Conservation (phyloP, 1,140 invertebrate species). For the Nixonia krombeini region DNA sequence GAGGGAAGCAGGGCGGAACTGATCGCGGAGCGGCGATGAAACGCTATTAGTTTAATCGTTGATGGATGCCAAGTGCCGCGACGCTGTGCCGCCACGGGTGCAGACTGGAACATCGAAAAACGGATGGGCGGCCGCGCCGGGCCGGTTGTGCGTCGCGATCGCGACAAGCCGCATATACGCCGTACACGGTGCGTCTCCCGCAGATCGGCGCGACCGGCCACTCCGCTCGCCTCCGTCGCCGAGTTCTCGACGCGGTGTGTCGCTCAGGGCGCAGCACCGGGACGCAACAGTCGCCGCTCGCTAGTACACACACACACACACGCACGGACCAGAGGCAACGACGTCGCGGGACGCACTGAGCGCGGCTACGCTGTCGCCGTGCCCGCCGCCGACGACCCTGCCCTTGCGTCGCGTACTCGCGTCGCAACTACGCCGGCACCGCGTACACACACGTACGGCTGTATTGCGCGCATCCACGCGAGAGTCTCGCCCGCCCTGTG, state of each 20-base stretch:
- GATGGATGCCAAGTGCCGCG: too few species aligned
- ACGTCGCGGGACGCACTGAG: constrained; percentile 58
- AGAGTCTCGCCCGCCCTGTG: background rate
- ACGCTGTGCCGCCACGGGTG: background rate
- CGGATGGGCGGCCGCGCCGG: background rate
- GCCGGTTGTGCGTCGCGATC: too few species aligned
- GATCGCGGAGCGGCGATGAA: background rate
- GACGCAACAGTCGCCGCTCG: too few species aligned
- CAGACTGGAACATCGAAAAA: background rate
- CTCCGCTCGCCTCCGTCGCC: too few species aligned
- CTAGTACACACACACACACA: too few species aligned
- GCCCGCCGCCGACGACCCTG: constrained; percentile 58
- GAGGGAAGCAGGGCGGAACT: background rate
- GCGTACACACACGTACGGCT: constrained; percentile 7
- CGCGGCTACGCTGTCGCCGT: constrained; percentile 3
- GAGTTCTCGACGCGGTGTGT: too few species aligned
- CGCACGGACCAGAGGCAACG: constrained; percentile 42
- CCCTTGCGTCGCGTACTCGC: constrained; percentile 59
- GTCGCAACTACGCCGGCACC: constrained; percentile 52
- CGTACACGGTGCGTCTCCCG: background rate
- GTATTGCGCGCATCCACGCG: background rate
- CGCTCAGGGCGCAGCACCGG: too few species aligned
- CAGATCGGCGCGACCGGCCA: constrained; percentile 1
- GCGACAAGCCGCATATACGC: too few species aligned
- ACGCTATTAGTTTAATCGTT: background rate